Conservation (phyloP, 2,113 vertebrate genomes). For the Protobothrops mucrosquamatus region DNA sequence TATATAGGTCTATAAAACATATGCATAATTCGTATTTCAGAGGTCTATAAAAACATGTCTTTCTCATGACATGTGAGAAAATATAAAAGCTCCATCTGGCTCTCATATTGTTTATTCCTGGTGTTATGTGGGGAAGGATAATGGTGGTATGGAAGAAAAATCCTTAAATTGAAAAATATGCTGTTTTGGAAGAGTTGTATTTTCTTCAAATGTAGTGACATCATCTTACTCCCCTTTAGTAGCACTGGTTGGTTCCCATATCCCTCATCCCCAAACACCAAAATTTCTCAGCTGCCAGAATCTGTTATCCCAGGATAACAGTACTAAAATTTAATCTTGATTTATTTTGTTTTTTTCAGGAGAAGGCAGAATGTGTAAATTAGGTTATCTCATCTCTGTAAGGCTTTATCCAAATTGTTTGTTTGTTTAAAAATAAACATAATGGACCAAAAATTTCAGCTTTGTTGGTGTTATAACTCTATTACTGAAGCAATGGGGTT, state of each 20-base stretch:
- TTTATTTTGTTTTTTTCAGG: not conserved
- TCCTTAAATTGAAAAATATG: conserved; percentile 31
- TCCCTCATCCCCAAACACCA: not conserved
- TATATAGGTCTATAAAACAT: conserved; percentile 51
- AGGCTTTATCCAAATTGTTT: not conserved
- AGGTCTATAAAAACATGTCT: conserved; percentile 52
- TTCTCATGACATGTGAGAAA: conserved; percentile 54
- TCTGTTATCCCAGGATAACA: not conserved
- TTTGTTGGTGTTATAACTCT: not conserved
- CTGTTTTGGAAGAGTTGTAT: conserved; percentile 20
- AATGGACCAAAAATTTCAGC: not conserved
- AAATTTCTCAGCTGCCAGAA: not conserved
- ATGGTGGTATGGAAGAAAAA: conserved; percentile 18
- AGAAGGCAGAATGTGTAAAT: not conserved
- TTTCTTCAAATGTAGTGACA: conserved; percentile 12
- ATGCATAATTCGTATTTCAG: conserved; percentile 32
- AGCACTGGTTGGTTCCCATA: not conserved
- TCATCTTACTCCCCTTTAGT: not conserved
- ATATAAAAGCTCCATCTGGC: conserved; percentile 32
- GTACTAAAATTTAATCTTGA: not conserved
- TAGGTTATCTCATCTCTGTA: not conserved
- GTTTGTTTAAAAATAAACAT: not conserved
- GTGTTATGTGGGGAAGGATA: not conserved
- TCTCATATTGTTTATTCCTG: conserved; percentile 42
- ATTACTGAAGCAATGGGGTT: not conserved